phyloP scores from a whole-genome alignment of 2,113 vertebrate species.

The Scatophagus argus region DNA sequence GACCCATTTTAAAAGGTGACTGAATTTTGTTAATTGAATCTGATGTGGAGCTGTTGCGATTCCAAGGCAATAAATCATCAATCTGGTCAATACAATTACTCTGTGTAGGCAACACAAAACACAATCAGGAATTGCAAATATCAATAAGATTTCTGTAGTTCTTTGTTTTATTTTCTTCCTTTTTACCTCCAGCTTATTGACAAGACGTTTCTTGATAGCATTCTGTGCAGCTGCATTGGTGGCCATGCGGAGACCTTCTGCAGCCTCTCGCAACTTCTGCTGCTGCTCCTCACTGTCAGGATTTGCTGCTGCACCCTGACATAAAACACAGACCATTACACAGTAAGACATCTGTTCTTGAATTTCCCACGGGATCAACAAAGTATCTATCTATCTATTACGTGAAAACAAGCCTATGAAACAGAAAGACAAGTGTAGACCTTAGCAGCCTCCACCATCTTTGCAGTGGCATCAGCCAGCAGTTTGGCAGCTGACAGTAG shows the following conservation, averaged over 20 bases:
- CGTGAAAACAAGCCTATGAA: not conserved
- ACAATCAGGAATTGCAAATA: not conserved
- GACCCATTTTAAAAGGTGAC: too few relatives aligned
- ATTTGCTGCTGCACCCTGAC: conserved; percentile 96
- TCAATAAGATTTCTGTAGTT: not conserved
- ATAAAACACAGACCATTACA: not conserved
- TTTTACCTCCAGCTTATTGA: conserved; percentile 95
- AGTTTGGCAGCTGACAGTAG: conserved; percentile 96
- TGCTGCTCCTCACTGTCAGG: conserved; percentile 98
- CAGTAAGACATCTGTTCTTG: too few relatives aligned
- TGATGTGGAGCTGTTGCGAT: not conserved
- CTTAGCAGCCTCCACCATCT: conserved; percentile 99
- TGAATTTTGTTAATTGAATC: not conserved
- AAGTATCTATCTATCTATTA: too few relatives aligned
- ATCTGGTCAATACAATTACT: not conserved
- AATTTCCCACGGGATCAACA: too few relatives aligned
- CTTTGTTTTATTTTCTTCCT: not conserved
- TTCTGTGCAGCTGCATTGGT: conserved; percentile 96
- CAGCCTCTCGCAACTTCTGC: conserved; percentile 94
- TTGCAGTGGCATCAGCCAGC: conserved; percentile 95
- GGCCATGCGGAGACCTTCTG: conserved; percentile 95
- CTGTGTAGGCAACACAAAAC: not conserved
- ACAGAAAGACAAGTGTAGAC: conserved; percentile 68
- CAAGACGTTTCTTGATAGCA: conserved; percentile 96
- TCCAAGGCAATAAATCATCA: too few relatives aligned